Base-by-base conservation (phyloP, 1,140 invertebrate species). In the Drosophila serrata region DNA sequence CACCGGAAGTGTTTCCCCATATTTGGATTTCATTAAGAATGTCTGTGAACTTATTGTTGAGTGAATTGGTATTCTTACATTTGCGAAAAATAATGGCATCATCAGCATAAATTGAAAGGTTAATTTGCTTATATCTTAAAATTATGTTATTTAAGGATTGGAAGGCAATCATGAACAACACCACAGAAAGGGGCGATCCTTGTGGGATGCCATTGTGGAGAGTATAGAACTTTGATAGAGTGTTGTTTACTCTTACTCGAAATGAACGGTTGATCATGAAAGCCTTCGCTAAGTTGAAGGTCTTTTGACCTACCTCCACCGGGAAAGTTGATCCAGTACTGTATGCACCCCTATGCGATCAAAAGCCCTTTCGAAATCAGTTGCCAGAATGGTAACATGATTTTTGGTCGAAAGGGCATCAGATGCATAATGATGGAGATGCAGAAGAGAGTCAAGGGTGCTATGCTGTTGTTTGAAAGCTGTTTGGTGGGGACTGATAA, bases 391-490 rank as follows among this genome's bases (percentile, higher is more conserved):
- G 49, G 68, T 42, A 45, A 75, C 58, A 68, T 78, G 70, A 59
- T 76, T 74, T 74, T 56, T 73, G 29, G 35, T 65, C 2, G 61
- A 77, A 39, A 75, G 61, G 19, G 70, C 62, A 19, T 62, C 40
- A 1, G 69, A 63, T 37, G 60, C 31, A 17, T 53, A 69, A 40
- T 65, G 46, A 33, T 79, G 55, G 45, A 75, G 17, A 37, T 75
- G 64, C 33, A 69, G 22, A 22, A 69, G 59, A 8, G 56, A 61
- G 49, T 79, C 76, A 45, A 60, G 24, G 7, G 31, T 68, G 42
- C 69, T 48, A 31, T 79, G 59, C 15, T 69, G 46, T 37, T 46
- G 45, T n/a, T 70, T 75, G 56, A 79, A 79, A 17, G 76, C 76
- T 17, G 45, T 58, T 63, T 69, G 72, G 33, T 75, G 64, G 37